Evolutionary conservation across 2,113 vertebrate genomes (phyloP), one percentile per base, ranked within the genome.

Genomic region (Symphodus melops): DNA sequence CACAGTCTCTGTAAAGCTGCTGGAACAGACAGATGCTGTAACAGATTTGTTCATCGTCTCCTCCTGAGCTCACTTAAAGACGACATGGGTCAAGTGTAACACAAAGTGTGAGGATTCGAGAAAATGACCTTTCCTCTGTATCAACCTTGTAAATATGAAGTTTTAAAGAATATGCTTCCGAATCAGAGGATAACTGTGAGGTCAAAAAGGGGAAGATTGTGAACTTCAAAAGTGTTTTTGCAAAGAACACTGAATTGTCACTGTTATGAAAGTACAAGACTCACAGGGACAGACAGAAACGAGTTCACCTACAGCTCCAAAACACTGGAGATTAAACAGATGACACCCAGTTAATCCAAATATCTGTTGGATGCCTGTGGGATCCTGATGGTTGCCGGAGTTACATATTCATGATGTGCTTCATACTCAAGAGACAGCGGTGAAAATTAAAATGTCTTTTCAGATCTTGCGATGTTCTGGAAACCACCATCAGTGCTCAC

Each of bases 391-490:
- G 39, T 11, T 41, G 39, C 39, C 11, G 39, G 39, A 11, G 8
- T 11, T 41, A 33, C 75, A 82, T 82, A 74, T 77, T 72, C 41
- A 72, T 72, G 11, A 72, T 54, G 21, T 70, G 63, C 8, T 67
- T 16, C 64, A 41, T 39, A 39, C 39, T 39, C 39, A 39, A 10
- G 39, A 6, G 39, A 39, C 39, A 39, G 39, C 39, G 9, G 9
- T 3, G 39, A 39, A 57, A 19, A 0, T 36, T 1, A 42, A 51
- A 46, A 16, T 46, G 44, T 46, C 44, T 46, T 46, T 14, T 55
- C 11, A 59, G 21, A 67, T 70, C 28, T 44, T 68, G 19, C 20
- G 13, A 41, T 61, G 65, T 69, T 20, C 52, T 33, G 1, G 1
- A 69, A 59, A 9, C 8, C 62, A 12, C 23, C 14, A 58, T 39